These are phyloP conservation scores for Xylocampa areola DNA, from an alignment of 2,888 invertebrate species.

Conservation along the genomic window DNA sequence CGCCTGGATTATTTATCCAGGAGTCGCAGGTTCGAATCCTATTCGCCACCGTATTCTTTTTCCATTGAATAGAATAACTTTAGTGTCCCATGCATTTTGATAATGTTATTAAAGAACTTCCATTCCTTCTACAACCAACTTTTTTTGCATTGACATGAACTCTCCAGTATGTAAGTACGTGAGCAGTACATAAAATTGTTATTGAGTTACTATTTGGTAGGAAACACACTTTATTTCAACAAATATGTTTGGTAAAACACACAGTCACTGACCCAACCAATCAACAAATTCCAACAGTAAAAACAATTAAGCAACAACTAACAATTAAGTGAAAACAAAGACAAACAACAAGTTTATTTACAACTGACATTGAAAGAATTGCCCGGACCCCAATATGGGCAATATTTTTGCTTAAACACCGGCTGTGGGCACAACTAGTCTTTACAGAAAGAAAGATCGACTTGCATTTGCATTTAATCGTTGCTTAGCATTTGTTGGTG, in stretches of 20 bases:
- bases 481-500: constrained; percentile 72
- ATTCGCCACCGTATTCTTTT: too few species aligned
- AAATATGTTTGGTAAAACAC: background rate
- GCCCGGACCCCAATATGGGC: constrained; percentile 23
- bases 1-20: too few species aligned
- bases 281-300: constrained; percentile 27
- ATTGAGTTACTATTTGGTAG: too few species aligned
- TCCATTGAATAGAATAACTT: too few species aligned
- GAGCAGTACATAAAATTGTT: too few species aligned
- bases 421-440: constrained; percentile 35
- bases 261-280: constrained; percentile 16
- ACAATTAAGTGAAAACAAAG: constrained; percentile 58
- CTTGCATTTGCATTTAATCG: constrained; percentile 73
- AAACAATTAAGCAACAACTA: constrained; percentile 49
- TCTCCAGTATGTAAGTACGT: too few species aligned
- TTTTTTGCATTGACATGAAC: too few species aligned
- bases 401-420: constrained; percentile 52
- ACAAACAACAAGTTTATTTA: constrained; percentile 34
- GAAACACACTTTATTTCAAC: too few species aligned
- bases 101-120: too few species aligned
- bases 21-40: too few species aligned
- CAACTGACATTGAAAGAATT: constrained; percentile 43
- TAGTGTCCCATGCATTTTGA: too few species aligned
- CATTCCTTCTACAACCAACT: too few species aligned
- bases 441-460: constrained; percentile 54